Percentiles rank a stretch among this genome's conserved stretches.
Evolutionary conservation across 2,113 vertebrate genomes (phyloP).

Genomic region (Talpa occidentalis): DNA sequence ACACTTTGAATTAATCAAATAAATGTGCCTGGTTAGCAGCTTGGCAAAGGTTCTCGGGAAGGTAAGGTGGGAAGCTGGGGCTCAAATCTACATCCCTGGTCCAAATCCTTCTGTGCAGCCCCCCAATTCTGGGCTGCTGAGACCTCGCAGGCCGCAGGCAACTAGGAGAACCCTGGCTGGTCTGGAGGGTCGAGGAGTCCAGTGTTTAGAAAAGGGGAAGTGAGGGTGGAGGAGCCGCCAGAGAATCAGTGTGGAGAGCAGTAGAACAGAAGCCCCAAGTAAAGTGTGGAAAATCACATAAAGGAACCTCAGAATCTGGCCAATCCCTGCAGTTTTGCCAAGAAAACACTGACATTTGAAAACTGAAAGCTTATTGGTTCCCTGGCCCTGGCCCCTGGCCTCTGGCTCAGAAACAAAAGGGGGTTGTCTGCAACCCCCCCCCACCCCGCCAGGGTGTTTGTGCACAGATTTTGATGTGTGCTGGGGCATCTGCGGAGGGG

Average conservation of each 20-base stretch:
- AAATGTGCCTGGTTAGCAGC: neutral
- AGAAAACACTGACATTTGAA: constrained; percentile 55
- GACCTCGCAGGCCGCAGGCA: neutral
- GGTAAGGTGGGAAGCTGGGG: neutral
- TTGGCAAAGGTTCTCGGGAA: neutral
- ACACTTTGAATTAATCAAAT: neutral
- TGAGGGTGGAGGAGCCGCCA: neutral
- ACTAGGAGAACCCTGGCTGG: neutral
- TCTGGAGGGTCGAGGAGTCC: neutral
- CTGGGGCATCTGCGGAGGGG: too few relatives aligned
- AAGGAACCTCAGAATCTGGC: constrained; percentile 55
- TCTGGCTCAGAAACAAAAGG: constrained; percentile 69
- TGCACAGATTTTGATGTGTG: too few relatives aligned
- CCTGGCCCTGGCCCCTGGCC: constrained; percentile 28
- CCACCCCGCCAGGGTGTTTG: too few relatives aligned
- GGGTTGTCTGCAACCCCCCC: too few relatives aligned
- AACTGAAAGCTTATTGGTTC: constrained; percentile 67
- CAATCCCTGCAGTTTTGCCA: neutral
- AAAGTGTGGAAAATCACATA: constrained; percentile 35
- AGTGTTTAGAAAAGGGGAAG: neutral
- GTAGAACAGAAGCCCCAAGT: neutral
- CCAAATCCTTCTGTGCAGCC: neutral
- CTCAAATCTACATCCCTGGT: neutral
- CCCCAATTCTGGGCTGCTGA: neutral
- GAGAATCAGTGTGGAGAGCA: neutral